Percentiles rank a stretch among this genome's conserved stretches.
Evolutionary conservation across 1,140 invertebrate genomes (phyloP).

Genomic region (Bacillus rossius): DNA sequence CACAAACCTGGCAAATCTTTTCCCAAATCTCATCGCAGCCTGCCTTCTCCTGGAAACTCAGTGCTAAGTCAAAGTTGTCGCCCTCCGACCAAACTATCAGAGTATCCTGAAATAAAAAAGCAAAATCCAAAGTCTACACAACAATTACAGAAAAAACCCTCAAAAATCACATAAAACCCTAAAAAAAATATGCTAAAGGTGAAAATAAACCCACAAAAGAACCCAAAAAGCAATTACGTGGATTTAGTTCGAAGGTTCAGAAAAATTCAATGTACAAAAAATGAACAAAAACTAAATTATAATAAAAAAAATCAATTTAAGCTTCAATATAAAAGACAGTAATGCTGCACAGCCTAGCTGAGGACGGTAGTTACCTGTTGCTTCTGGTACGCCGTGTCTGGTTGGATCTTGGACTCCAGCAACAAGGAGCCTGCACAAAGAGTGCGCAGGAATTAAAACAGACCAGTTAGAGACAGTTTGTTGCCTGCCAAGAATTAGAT

Average conservation of each 20-base stretch:
- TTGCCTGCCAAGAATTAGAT: no score
- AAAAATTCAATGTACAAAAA: no score
- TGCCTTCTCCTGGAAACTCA: conserved; percentile 99
- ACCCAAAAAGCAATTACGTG: no score
- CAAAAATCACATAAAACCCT: no score
- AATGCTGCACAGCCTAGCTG: no score
- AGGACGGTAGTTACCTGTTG: conserved; percentile 86
- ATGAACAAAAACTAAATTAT: no score
- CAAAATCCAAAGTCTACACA: no score
- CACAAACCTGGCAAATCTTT: conserved; percentile 99
- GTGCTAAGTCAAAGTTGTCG: conserved; percentile 96
- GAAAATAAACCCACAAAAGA: conserved; percentile 6
- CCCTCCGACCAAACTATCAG: conserved; percentile 99
- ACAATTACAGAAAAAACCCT: no score
- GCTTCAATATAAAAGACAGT: no score
- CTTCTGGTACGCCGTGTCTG: conserved; percentile 97
- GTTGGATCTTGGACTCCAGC: conserved; percentile 95
- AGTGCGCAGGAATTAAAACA: conserved; percentile 16
- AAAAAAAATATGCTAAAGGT: conserved; percentile 5
- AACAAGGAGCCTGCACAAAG: conserved; percentile 63
- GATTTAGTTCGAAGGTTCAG: no score
- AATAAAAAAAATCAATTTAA: no score
- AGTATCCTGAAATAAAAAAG: conserved; percentile 68
- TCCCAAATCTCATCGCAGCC: conserved; percentile 99
- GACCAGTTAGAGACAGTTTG: no score